These are phyloP conservation scores for Coelinius sp. DNA, from an alignment of 2,888 invertebrate species.

Conservation along the genomic window DNA sequence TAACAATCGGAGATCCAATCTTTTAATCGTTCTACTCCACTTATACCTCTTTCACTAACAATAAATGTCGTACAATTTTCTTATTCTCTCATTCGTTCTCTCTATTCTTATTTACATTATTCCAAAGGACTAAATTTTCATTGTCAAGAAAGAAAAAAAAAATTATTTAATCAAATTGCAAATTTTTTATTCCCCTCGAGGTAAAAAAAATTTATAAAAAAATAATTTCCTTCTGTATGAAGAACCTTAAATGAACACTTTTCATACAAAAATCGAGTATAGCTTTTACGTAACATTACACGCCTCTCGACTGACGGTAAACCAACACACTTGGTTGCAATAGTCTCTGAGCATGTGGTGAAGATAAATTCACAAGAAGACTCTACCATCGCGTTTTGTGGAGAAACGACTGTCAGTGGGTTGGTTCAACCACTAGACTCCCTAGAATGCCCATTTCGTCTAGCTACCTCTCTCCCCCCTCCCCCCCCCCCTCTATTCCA, in stretches of 20 bases:
- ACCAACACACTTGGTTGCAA: neutral
- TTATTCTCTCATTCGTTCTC: neutral
- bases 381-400: slow-evolving; percentile 1
- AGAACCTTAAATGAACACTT: neutral
- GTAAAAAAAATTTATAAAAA: neutral
- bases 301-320: slow-evolving; percentile 9
- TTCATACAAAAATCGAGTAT: neutral
- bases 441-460: slow-evolving; percentile 18
- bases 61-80: neutral
- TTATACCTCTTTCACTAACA: neutral
- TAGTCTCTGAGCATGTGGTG: slow-evolving; percentile 15
- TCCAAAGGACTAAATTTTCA: neutral
- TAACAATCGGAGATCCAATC: slow-evolving; percentile 19
- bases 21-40: slow-evolving; percentile 7
- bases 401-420: slow-evolving; percentile 12
- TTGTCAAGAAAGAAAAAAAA: neutral
- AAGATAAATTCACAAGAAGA: slow-evolving; percentile 9
- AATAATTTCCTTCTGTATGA: neutral
- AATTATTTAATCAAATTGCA: neutral
- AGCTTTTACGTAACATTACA: slow-evolving; percentile 7
- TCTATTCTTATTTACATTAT: neutral
- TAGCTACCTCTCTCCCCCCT: neutral
- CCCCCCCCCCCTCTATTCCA: neutral
- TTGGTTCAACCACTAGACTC: neutral
- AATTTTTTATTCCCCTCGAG: neutral